Evolutionary conservation across 2,888 invertebrate species (phyloP), one percentile per base, ranked within the genome.

Genomic region (Dryomyza anilis): DNA sequence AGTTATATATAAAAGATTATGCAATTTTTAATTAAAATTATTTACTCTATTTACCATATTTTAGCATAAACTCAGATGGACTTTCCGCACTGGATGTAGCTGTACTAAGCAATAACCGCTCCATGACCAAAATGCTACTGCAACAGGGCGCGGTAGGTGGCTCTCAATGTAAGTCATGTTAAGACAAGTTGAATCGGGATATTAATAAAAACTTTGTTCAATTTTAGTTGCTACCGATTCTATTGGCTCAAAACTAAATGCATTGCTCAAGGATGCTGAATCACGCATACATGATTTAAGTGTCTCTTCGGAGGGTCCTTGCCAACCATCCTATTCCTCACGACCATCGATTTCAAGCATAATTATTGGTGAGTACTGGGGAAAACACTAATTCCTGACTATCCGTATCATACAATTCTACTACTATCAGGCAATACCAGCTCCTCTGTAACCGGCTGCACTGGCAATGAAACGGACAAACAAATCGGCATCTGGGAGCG

Each of bases 61-160:
- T 21, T 61, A 96, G 96, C 81, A 87, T 94, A 75, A 97, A 96
- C 82, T 88, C 89, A 65, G 96, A 96, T 83, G 93, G 93, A 23
- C 85, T 98, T 70, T 94, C 95, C 10, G 91, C 95, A 0, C 84
- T 98, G 81, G 98, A 98, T 83, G 92, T 98, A 69, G 96, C 98
- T 0, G 93, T 96, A 59, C 87, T 98, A 79, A 93, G 94, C 78
- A 93, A 92, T 83, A 94, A 96, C 82, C 87, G 92, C 73, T 90
- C 92, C 59, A 89, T 98, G 82, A 93, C 93, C 63, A 94, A 92
- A 84, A 92, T 96, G 89, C 87, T 98, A 69, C 89, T 96, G 78
- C 89, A 92, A 71, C 92, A 92, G 78, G 94, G 94, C 68, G 94
- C 93, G 70, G 89, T 90, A 76, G 93, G 94, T 84, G 92, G 93